Evolutionary conservation across 1,140 invertebrate genomes (phyloP).

Genomic region (Drosophila mojavensis): DNA sequence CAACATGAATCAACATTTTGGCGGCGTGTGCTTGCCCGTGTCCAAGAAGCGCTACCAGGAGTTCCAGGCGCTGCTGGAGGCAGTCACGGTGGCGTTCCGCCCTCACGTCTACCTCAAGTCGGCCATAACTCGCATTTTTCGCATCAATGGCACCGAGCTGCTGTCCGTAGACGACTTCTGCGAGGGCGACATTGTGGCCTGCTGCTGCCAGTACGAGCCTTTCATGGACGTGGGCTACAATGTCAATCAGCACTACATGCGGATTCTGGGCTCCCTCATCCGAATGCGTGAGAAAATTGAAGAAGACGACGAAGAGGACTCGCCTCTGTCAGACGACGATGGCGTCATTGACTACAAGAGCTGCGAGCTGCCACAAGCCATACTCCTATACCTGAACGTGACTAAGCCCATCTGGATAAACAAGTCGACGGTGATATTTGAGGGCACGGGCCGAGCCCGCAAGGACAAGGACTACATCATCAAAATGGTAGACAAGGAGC

Average conservation of each 20-base stretch:
- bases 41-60: constrained; percentile 11
- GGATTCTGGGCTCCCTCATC: constrained; percentile 5
- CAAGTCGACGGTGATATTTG: neutral
- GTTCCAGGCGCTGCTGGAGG: constrained; percentile 10
- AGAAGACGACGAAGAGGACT: neutral
- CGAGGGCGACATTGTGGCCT: constrained; percentile 31
- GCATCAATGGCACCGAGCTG: constrained; percentile 28
- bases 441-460: neutral
- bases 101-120: constrained; percentile 18
- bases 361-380: constrained; percentile 5
- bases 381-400: constrained; percentile 13
- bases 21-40: constrained; percentile 20
- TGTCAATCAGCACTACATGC: constrained; percentile 5
- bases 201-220: constrained; percentile 34
- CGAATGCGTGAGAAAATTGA: neutral
- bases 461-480: neutral
- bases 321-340: no score
- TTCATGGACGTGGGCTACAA: constrained; percentile 21
- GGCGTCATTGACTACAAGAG: neutral
- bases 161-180: constrained; percentile 1
- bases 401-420: neutral
- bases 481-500: constrained; percentile 26
- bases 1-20: constrained; percentile 30
- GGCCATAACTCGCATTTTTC: constrained; percentile 24
- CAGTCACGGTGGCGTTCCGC: constrained; percentile 13